Conservation (phyloP, 2,797 vertebrate genomes). For the Distichodus sexfasciatus region DNA sequence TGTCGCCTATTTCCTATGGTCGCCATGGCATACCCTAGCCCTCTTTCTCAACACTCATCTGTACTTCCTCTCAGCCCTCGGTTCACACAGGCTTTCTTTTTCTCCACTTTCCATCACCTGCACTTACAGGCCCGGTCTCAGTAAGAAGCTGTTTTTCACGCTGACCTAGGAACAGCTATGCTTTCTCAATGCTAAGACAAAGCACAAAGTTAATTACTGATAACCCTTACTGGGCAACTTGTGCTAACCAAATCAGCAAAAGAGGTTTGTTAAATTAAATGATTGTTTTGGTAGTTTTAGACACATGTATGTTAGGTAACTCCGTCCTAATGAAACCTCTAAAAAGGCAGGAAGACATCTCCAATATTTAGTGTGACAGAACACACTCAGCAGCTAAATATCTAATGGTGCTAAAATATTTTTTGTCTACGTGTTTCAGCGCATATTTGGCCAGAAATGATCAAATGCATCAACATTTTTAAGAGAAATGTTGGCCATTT, state of each 20-base stretch:
- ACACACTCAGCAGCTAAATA: too few relatives aligned
- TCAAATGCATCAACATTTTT: too few relatives aligned
- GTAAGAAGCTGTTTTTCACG: constrained; percentile 24
- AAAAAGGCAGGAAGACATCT: not conserved
- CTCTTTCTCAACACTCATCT: constrained; percentile 27
- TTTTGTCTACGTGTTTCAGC: too few relatives aligned
- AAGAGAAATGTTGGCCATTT: constrained; percentile 24
- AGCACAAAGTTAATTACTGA: not conserved
- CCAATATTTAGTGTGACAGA: not conserved
- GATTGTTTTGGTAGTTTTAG: too few relatives aligned
- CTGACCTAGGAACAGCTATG: constrained; percentile 30
- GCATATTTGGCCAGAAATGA: too few relatives aligned
- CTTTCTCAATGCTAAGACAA: not conserved
- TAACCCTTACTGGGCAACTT: not conserved
- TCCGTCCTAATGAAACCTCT: too few relatives aligned
- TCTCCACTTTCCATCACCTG: constrained; percentile 28
- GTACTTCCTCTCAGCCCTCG: constrained; percentile 20
- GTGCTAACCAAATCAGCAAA: not conserved
- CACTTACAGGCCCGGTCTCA: constrained; percentile 3
- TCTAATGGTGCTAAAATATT: too few relatives aligned
- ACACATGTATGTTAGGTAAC: too few relatives aligned
- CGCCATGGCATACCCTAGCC: constrained; percentile 63
- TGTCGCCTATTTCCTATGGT: constrained; percentile 67
- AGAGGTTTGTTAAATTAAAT: too few relatives aligned
- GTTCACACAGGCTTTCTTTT: constrained; percentile 15